A percentile compares a stretch with the other conserved stretches of the same genome.
phyloP scores from a whole-genome alignment of 2,113 vertebrate species.

The Etia nguti region DNA sequence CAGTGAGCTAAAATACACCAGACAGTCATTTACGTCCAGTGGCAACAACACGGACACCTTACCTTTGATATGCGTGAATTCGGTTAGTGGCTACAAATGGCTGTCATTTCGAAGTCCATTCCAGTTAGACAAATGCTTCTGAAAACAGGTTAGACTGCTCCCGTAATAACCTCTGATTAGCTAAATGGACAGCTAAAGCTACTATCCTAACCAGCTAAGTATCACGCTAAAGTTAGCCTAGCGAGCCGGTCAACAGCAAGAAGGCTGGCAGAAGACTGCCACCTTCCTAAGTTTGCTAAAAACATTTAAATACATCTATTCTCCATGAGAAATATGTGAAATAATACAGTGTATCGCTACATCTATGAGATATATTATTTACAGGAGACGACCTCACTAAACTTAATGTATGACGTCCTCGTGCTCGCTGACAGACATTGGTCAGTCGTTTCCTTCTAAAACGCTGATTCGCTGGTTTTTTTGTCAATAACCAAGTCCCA shows the following conservation, averaged over 20 bases:
- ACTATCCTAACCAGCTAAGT: slow-evolving; percentile 14
- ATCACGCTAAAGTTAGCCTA: slow-evolving; percentile 30
- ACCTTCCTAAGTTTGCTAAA: background rate
- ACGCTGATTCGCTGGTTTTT: slow-evolving; percentile 40
- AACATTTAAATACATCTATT: slow-evolving; percentile 6
- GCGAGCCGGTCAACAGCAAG: background rate
- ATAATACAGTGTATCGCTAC: slow-evolving; percentile 25
- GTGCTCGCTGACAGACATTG: background rate
- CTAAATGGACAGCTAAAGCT: slow-evolving; percentile 43
- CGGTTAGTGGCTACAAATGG: background rate
- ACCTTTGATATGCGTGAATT: slow-evolving; percentile 34
- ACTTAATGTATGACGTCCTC: background rate
- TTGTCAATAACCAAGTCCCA: slow-evolving; percentile 7
- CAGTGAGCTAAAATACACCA: slow-evolving; percentile 8
- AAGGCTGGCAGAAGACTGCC: slow-evolving; percentile 31
- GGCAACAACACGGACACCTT: background rate
- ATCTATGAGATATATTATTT: slow-evolving; percentile 59
- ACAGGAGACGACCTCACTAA: slow-evolving; percentile 49
- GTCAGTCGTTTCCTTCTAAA: background rate
- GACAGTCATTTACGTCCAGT: background rate
- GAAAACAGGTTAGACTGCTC: background rate
- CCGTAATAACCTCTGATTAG: slow-evolving; percentile 52
- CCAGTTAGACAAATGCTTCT: background rate
- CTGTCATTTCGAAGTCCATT: slow-evolving; percentile 43
- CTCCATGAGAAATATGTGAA: background rate